Conservation (phyloP, 2,797 vertebrate species). For the Tinamus major region DNA sequence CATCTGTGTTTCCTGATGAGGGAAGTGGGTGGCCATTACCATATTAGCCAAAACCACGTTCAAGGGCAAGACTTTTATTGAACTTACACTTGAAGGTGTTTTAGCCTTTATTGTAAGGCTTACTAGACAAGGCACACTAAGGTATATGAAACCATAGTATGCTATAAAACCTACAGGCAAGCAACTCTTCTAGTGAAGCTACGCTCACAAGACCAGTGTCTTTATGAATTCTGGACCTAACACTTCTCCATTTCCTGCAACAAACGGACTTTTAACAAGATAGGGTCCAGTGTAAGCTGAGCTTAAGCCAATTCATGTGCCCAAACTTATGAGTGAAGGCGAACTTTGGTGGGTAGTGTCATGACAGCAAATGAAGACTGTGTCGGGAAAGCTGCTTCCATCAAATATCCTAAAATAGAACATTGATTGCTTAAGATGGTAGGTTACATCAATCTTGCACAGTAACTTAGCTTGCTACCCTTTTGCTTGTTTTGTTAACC, state of each 20-base stretch:
- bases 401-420: not conserved
- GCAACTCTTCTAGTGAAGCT: not conserved
- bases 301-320: accelerated
- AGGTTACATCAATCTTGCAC: accelerated
- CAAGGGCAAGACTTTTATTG: accelerated
- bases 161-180: not conserved
- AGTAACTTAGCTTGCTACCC: not conserved
- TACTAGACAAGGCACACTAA: not conserved
- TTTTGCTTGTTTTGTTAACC: not conserved
- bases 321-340: not conserved
- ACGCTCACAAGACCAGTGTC: not conserved
- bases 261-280: not conserved
- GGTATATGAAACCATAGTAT: not conserved
- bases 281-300: not conserved
- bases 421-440: not conserved
- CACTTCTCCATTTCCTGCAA: accelerated
- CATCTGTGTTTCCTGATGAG: not conserved
- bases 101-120: not conserved
- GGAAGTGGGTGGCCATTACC: not conserved
- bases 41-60: not conserved
- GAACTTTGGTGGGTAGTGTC: accelerated
- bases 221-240: not conserved
- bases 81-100: not conserved
- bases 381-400: accelerated
- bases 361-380: not conserved